These are phyloP conservation scores for Microcebus griseorufus DNA, from an alignment of 2,113 vertebrate genomes.

Conservation along the genomic window DNA sequence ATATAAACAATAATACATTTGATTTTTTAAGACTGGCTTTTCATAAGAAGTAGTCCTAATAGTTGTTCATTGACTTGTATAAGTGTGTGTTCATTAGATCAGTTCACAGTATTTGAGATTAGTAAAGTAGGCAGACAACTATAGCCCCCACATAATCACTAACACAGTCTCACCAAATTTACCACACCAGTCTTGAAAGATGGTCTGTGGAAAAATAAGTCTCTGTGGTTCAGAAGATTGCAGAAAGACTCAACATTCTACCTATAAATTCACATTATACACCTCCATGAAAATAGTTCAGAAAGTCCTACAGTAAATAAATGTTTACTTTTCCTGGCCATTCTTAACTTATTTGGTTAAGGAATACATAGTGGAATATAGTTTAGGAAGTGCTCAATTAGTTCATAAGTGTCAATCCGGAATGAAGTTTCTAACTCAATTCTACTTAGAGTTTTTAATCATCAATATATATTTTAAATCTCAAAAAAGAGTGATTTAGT, in stretches of 20 bases:
- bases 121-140: neutral
- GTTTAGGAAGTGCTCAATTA: neutral
- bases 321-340: neutral
- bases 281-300: neutral
- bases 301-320: neutral
- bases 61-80: neutral
- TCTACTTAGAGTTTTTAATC: slow-evolving; percentile 4
- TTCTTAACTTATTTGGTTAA: neutral
- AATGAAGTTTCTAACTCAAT: neutral
- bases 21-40: neutral
- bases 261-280: neutral
- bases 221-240: neutral
- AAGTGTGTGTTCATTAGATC: neutral
- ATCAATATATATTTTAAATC: neutral
- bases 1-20: slow-evolving; percentile 33
- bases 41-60: neutral
- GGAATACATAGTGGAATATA: neutral
- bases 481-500: neutral
- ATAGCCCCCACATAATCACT: neutral
- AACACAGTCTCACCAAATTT: neutral
- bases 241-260: neutral
- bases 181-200: neutral
- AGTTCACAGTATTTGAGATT: neutral
- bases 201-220: neutral
- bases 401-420: neutral